Conservation (phyloP, 23 tunicate genomes). For the Trididemnum miniatum region DNA sequence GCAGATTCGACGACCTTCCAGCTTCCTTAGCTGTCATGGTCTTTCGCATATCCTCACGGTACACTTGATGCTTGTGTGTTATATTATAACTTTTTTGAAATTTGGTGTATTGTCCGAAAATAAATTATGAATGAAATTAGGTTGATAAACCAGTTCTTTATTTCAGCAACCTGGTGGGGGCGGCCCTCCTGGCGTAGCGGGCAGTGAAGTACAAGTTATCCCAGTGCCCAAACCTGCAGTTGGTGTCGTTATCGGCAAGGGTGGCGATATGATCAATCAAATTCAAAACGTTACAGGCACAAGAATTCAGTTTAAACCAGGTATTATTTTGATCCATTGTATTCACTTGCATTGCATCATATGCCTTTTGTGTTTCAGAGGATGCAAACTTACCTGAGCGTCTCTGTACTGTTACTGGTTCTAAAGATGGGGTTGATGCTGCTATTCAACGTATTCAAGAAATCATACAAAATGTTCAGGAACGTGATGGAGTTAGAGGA, state of each 20-base stretch:
- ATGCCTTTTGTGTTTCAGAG: constrained; percentile 39
- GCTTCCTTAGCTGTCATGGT: no score
- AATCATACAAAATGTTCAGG: constrained; percentile 85
- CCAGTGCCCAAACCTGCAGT: constrained; percentile 98
- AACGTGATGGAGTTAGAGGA: constrained; percentile 54
- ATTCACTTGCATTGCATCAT: neutral
- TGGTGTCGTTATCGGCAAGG: constrained; percentile 99
- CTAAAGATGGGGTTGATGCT: constrained; percentile 81
- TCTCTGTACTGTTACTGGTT: constrained; percentile 85
- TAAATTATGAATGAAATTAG: no score
- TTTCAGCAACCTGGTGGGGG: constrained; percentile 1
- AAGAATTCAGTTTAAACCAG: constrained; percentile 96
- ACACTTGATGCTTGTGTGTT: no score
- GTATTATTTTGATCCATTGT: constrained; percentile 30
- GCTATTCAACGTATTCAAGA: constrained; percentile 75
- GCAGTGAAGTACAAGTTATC: constrained; percentile 49
- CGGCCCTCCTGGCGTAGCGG: constrained; percentile 10
- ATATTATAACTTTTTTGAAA: no score
- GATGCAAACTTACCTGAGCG: constrained; percentile 87
- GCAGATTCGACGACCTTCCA: no score
- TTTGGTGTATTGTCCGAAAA: no score
- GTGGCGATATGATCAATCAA: constrained; percentile 97
- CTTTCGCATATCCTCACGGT: no score
- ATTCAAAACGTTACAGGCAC: constrained; percentile 91
- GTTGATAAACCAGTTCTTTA: no score